phyloP scores from a whole-genome alignment of 2,113 vertebrate genomes.

The Lethenteron camtschaticum region DNA sequence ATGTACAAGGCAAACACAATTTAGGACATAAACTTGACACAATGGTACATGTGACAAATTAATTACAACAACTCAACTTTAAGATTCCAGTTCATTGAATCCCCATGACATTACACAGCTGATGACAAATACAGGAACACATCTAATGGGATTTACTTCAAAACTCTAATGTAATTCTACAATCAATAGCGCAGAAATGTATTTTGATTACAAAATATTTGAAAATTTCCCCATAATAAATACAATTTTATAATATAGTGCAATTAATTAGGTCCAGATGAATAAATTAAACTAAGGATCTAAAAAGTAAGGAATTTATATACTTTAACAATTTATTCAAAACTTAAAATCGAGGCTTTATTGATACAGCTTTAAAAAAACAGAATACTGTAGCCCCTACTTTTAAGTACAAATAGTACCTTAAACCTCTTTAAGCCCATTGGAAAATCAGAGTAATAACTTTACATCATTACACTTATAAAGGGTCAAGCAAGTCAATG shows the following conservation, averaged over 20 bases:
- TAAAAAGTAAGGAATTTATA: no score
- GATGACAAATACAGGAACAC: constrained; percentile 1
- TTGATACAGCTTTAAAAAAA: background rate
- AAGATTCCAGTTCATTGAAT: background rate
- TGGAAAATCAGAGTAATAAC: no score
- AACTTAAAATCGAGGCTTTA: constrained; percentile 2
- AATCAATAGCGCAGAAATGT: background rate
- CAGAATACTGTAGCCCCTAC: constrained; percentile 2
- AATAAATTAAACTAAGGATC: background rate
- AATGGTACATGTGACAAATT: background rate
- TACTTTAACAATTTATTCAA: no score
- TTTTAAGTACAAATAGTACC: no score
- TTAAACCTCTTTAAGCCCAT: no score
- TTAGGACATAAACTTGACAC: constrained; percentile 3
- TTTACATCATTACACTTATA: no score
- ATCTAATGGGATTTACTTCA: background rate
- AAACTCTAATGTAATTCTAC: background rate
- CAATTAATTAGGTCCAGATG: constrained; percentile 4
- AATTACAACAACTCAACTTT: constrained; percentile 2
- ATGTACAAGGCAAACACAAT: constrained; percentile 4
- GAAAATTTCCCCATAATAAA: constrained; percentile 4
- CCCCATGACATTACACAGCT: background rate
- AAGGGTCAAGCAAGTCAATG: no score
- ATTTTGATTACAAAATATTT: constrained; percentile 6
- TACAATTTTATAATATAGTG: constrained; percentile 5